Base-by-base conservation (phyloP, 2,888 invertebrate species). In the Drosophila mimetica region DNA sequence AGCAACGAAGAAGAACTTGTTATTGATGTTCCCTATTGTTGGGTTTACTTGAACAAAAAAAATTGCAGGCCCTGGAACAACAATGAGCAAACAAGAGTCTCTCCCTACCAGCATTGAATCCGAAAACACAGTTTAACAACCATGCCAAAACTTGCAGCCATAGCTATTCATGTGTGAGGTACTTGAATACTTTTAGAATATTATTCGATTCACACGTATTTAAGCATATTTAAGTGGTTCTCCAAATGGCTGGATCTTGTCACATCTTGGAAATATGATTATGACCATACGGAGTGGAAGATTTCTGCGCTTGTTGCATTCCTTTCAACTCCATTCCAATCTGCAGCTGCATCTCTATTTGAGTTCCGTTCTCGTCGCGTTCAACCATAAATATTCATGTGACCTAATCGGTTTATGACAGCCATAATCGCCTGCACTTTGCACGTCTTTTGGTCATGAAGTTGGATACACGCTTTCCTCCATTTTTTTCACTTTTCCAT, bases 321-420 rank as follows among this genome's bases (percentile, higher is more conserved):
- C 39, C 44, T 36, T 53, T 48, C 59, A 58, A 46, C 59, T 50
- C 34, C 55, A 52, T 41, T 65, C 41, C 41, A 39, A 46, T 55
- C 51, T 37, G 51, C 61, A 58, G 34, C 42, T 54, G 16, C 53
- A 39, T 32, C 36, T 52, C 37, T 59, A 37, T 51, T 6, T 14
- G 36, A 25, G 53, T 36, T 28, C n/a, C 8, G 14, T 25, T 18
- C 61, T 11, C 20, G 50, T 53, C 47, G 47, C 51, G 47, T 36
- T 14, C 36, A 48, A n/a, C 60, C 85, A 78, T 84, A 83, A 84
- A 84, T 86, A 84, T 84, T 84, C 84, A 84, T 84, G 71, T 71
- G 74, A 59, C 66, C 75, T 80, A 84, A 84, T 86, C 79, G 80
- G 80, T 79, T 86, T 86, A 86, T 77, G 77, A 74, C 71, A 57